Evolutionary conservation across 1,140 invertebrate genomes (phyloP), one percentile per base, ranked within the genome.

Genomic region (Brachionus rotundiformis): DNA sequence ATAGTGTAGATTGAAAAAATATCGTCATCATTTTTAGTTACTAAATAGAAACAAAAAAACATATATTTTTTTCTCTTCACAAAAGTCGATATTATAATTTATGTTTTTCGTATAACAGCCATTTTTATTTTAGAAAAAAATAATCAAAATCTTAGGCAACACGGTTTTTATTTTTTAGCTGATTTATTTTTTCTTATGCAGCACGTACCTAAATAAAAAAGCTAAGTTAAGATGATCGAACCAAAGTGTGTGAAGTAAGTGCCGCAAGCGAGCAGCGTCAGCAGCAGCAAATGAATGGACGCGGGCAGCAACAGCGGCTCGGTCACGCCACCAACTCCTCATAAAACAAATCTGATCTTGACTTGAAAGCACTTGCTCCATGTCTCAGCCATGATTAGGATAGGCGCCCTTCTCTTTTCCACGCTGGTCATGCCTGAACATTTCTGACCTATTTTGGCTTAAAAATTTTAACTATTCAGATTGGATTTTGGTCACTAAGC

Each of bases 101-200:
- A 23, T 25, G n/a, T 54, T 54, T 49, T 23, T 49, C 11, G 47
- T 8, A 19, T 16, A 54, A 54, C 47, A 54, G 47, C 47, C 47
- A 54, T 54, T 54, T 49, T 54, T 54, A 19, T 54, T 54, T 54
- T 54, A 49, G 47, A 49, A n/a, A 49, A 7, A 54, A 54, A 54
- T 19, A 19, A 54, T 54, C 19, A 16, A 54, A 54, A 16, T 54
- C 19, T 54, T 54, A 54, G 47, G 47, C 47, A 54, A 54, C 47
- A 54, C 47, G 47, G 47, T 3, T n/a, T n/a, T n/a, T n/a, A n/a
- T n/a, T n/a, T n/a, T n/a, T n/a, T n/a, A n/a, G n/a, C n/a, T n/a
- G 16, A 2, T 49, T 49, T 49, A 16, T 16, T 54, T 54, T 54
- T 54, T 54, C 2, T 6, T 8, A 54, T 8, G 10, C 13, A 54